phyloP scores from a whole-genome alignment of 2,888 invertebrate species.

The Tetrapedia diversipes region DNA sequence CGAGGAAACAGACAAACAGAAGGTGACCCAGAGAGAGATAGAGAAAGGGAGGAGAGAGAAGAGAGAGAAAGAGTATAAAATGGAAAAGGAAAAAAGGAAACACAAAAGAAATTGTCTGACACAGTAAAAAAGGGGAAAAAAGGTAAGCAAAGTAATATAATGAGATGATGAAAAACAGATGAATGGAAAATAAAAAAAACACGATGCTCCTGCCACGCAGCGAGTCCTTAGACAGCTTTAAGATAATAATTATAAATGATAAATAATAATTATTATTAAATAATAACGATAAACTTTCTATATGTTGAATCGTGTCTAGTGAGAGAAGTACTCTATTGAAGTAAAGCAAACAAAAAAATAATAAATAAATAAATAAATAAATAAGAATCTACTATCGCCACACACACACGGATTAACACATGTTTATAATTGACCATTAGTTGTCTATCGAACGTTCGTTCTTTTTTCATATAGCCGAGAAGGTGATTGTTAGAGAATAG shows the following conservation, averaged over 20 bases:
- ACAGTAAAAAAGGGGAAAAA: constrained; percentile 43
- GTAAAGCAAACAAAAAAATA: constrained; percentile 66
- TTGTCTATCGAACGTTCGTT: constrained; percentile 72
- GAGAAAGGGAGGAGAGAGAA: constrained; percentile 31
- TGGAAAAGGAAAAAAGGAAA: constrained; percentile 48
- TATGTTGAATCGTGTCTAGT: constrained; percentile 82
- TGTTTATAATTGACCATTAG: constrained; percentile 75
- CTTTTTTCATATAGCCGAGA: constrained; percentile 66
- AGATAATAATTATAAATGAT: constrained; percentile 81
- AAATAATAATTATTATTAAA: constrained; percentile 81
- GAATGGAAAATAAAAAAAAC: constrained; percentile 56
- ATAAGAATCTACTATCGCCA: constrained; percentile 73
- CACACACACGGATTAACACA: constrained; percentile 70
- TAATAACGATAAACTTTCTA: constrained; percentile 82
- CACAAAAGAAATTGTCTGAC: constrained; percentile 56
- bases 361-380: constrained; percentile 10
- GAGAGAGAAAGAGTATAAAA: constrained; percentile 45
- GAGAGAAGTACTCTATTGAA: constrained; percentile 79
- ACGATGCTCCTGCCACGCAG: constrained; percentile 81
- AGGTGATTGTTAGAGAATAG: constrained; percentile 79
- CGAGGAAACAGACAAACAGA: constrained; percentile 48
- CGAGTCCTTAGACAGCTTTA: constrained; percentile 82
- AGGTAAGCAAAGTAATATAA: constrained; percentile 72
- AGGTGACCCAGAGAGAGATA: constrained; percentile 4
- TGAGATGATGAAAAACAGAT: constrained; percentile 60